phyloP scores from a whole-genome alignment of 2,797 vertebrate genomes.

The Hozukius guyotensis region DNA sequence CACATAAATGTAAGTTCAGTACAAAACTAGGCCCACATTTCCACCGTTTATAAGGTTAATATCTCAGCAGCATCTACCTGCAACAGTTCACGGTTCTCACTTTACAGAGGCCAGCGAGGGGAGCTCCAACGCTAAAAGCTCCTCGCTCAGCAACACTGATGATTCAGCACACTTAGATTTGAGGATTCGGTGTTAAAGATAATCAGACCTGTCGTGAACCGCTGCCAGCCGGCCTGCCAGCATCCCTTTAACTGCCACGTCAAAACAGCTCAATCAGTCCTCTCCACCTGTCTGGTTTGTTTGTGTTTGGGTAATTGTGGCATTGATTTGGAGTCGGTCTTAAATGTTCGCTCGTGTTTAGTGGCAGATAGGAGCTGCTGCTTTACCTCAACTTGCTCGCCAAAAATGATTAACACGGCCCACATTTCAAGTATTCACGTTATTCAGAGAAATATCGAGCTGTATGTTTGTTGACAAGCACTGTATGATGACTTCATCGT shows the following conservation, averaged over 20 bases:
- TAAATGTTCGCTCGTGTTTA: not conserved
- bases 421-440: constrained; percentile 5
- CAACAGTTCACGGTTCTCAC: not conserved
- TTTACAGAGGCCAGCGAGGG: not conserved
- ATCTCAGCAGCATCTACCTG: not conserved
- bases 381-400: not conserved
- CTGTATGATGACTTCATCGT: not conserved
- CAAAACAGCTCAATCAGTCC: not conserved
- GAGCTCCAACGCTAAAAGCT: not conserved
- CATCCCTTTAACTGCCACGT: not conserved
- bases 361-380: not conserved
- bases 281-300: not conserved
- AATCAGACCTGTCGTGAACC: not conserved
- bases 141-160: not conserved
- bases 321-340: not conserved
- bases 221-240: not conserved
- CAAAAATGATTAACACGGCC: not conserved
- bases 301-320: not conserved
- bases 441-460: constrained; percentile 23
- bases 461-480: constrained; percentile 24
- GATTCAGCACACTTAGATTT: not conserved
- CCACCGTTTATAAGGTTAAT: not conserved
- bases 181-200: not conserved
- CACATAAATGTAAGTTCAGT: not conserved
- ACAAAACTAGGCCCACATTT: not conserved